These are phyloP conservation scores for Pongo pygmaeus DNA, from an alignment of 2,113 vertebrate genomes.

Conservation along the genomic window DNA sequence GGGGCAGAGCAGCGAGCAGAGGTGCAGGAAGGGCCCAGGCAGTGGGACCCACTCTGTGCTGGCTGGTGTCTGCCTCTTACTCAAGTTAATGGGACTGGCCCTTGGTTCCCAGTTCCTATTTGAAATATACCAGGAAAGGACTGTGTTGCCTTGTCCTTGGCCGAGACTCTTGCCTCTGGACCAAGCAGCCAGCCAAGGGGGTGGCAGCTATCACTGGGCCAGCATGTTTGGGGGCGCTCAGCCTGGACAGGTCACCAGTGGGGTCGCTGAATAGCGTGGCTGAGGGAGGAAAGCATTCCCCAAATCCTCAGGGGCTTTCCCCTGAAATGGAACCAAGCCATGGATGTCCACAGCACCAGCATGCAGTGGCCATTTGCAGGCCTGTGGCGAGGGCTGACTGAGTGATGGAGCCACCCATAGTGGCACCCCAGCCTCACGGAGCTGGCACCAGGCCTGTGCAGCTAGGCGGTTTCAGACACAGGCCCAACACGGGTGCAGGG, in stretches of 20 bases:
- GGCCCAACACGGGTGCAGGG: accelerated
- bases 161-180: not conserved
- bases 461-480: not conserved
- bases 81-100: too few species aligned
- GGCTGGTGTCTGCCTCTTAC: not conserved
- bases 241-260: not conserved
- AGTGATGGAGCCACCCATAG: not conserved
- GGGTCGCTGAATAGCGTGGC: accelerated
- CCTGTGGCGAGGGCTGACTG: not conserved
- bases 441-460: too few species aligned
- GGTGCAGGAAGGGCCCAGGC: too few species aligned
- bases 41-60: not conserved
- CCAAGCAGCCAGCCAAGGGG: not conserved
- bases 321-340: not conserved
- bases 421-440: accelerated
- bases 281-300: not conserved
- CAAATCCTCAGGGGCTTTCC: not conserved
- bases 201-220: too few species aligned
- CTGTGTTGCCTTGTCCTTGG: not conserved
- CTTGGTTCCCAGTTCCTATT: not conserved
- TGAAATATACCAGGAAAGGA: not conserved
- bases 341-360: not conserved
- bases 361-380: not conserved
- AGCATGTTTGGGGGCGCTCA: not conserved
- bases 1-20: too few species aligned